A percentile compares a stretch with the other conserved stretches of the same genome.
Conservation (phyloP, 2,113 vertebrate species). For the Trichechus manatus region DNA sequence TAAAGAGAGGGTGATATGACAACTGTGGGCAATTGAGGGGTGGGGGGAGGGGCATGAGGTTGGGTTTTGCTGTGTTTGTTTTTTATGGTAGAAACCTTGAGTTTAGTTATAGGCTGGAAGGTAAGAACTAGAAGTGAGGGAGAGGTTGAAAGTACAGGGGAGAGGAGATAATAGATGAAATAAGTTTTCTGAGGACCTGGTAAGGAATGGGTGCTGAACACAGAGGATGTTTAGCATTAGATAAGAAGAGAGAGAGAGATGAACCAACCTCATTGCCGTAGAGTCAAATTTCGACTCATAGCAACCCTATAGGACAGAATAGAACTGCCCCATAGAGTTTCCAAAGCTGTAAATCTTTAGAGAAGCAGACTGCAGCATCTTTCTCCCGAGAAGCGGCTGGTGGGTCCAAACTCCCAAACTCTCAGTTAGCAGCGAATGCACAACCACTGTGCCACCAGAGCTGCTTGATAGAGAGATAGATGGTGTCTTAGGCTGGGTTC, state of each 20-base stretch:
- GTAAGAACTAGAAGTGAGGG: neutral
- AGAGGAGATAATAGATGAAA: neutral
- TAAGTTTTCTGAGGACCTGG: neutral
- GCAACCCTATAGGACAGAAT: too few relatives aligned
- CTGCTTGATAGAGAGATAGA: too few relatives aligned
- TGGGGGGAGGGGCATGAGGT: neutral
- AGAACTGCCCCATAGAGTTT: too few relatives aligned
- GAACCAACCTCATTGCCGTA: too few relatives aligned
- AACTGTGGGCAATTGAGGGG: neutral
- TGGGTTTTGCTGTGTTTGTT: neutral
- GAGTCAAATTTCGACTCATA: too few relatives aligned
- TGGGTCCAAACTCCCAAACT: too few relatives aligned
- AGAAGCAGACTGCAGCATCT: too few relatives aligned
- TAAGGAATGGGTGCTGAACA: neutral
- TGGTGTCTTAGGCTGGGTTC: too few relatives aligned
- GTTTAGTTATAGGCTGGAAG: neutral
- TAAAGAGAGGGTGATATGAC: neutral
- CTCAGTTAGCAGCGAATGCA: too few relatives aligned
- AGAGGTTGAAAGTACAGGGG: neutral
- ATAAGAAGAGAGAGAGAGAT: neutral
- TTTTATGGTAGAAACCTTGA: neutral
- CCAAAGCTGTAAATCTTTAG: too few relatives aligned
- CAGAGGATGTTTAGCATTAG: neutral
- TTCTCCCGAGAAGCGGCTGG: too few relatives aligned
- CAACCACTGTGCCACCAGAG: too few relatives aligned